These are phyloP conservation scores for Natator depressus DNA, from an alignment of 2,113 vertebrate genomes.

Conservation along the genomic window DNA sequence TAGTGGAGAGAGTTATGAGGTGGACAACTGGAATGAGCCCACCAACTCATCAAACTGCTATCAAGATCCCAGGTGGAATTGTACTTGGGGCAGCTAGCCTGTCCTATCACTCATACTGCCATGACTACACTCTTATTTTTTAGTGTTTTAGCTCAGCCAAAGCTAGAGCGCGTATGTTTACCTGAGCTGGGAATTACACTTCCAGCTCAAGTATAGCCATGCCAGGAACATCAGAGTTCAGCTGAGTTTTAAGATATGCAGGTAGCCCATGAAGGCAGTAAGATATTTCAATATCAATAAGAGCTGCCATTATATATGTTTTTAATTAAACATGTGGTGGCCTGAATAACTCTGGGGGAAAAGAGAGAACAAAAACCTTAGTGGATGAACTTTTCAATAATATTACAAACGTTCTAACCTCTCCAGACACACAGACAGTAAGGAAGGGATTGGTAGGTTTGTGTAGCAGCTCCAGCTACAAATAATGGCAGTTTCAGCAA, in stretches of 20 bases:
- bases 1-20: background rate
- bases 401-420: background rate
- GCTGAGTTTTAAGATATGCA: background rate
- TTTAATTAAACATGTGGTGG: background rate
- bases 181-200: too few species aligned
- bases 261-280: background rate
- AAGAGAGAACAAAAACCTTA: background rate
- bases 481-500: background rate
- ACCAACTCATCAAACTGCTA: background rate
- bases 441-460: background rate
- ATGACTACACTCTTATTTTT: too few species aligned
- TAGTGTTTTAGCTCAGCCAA: too few species aligned
- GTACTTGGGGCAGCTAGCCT: too few species aligned
- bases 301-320: background rate
- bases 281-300: constrained; percentile 15
- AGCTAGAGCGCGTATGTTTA: too few species aligned
- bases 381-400: background rate
- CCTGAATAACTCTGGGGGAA: background rate
- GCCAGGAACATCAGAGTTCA: background rate
- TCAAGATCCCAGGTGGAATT: background rate
- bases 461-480: background rate
- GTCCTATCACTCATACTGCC: too few species aligned
- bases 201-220: too few species aligned
- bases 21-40: background rate
- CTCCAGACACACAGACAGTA: background rate